Evolutionary conservation across 2,888 invertebrate species (phyloP).

Genomic region (Drosophila algonquin): DNA sequence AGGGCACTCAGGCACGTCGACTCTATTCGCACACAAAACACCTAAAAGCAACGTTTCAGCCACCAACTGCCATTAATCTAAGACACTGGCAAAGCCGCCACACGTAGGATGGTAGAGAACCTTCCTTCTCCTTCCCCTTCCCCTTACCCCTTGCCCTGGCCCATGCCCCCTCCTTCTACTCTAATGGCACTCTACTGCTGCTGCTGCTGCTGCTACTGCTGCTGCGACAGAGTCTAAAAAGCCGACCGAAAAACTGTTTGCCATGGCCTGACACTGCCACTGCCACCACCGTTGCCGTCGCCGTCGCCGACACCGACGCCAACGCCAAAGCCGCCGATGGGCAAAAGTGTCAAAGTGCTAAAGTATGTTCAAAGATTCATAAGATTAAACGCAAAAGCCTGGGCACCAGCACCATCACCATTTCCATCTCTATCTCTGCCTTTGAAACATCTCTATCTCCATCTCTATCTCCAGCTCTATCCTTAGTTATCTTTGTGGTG

Average conservation of each 20-base stretch:
- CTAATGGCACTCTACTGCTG: constrained; percentile 51
- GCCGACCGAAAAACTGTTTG: constrained; percentile 65
- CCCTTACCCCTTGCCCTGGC: background rate
- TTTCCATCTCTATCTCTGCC: constrained; percentile 6
- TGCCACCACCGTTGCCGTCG: constrained; percentile 38
- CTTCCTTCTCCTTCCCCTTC: background rate
- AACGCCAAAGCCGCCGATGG: constrained; percentile 52
- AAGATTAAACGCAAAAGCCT: constrained; percentile 67
- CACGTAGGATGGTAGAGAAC: constrained; percentile 45
- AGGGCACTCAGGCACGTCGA: constrained; percentile 61
- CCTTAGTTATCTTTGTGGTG: constrained; percentile 40
- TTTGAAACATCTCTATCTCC: background rate
- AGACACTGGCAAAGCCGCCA: constrained; percentile 42
- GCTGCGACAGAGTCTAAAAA: constrained; percentile 49
- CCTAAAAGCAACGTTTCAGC: constrained; percentile 17
- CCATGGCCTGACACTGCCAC: constrained; percentile 36
- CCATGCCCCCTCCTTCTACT: constrained; percentile 14
- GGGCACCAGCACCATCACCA: background rate
- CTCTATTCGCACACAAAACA: constrained; percentile 15
- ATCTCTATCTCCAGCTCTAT: constrained; percentile 1
- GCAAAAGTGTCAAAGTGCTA: constrained; percentile 80
- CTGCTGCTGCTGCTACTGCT: constrained; percentile 20
- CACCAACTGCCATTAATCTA: constrained; percentile 63
- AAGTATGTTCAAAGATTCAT: constrained; percentile 82
- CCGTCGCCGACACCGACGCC: constrained; percentile 21